Evolutionary conservation across 2,797 vertebrate species (phyloP), one percentile per base, ranked within the genome.

Genomic region (Remorina albescens): DNA sequence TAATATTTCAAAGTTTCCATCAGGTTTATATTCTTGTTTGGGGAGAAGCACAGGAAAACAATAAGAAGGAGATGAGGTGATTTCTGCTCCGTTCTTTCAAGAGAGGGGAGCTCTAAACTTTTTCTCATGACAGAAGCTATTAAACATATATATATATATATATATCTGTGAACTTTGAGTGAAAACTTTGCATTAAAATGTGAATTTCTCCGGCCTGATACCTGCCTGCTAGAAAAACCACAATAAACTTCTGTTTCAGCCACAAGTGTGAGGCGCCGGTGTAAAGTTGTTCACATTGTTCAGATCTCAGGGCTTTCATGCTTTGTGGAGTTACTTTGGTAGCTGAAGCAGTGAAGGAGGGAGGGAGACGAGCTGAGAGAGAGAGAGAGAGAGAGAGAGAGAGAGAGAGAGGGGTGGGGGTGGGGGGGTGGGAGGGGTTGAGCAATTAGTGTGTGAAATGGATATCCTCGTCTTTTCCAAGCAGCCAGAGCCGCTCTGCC

Each of bases 391-490:
- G n/a, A n/a, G n/a, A n/a, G n/a, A n/a, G n/a, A n/a, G n/a, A n/a
- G n/a, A n/a, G n/a, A n/a, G n/a, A n/a, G n/a, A n/a, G n/a, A n/a
- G n/a, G n/a, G n/a, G n/a, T n/a, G n/a, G n/a, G n/a, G n/a, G n/a
- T n/a, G 25, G 62, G 37, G 11, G 15, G 15, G 28, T 36, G 32
- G n/a, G 39, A 67, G 50, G 41, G 66, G 62, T 37, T n/a, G 77
- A 67, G 85, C 84, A 88, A 88, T 91, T 91, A 89, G 80, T 82
- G 78, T 54, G 86, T 90, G 92, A 87, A 91, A 92, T 77, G 70
- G 89, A 91, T 88, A 91, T 53, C 83, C 86, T 64, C 71, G 64
- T 58, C 79, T 76, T 79, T 36, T 80, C 68, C 70, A 51, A 55
- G 73, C 74, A 41, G 71, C 70, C 69, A 26, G 83, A 66, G 77